Percentiles rank a stretch among this genome's conserved stretches.
Conservation (phyloP, 2,797 vertebrate genomes). For the Xenopus petersii region DNA sequence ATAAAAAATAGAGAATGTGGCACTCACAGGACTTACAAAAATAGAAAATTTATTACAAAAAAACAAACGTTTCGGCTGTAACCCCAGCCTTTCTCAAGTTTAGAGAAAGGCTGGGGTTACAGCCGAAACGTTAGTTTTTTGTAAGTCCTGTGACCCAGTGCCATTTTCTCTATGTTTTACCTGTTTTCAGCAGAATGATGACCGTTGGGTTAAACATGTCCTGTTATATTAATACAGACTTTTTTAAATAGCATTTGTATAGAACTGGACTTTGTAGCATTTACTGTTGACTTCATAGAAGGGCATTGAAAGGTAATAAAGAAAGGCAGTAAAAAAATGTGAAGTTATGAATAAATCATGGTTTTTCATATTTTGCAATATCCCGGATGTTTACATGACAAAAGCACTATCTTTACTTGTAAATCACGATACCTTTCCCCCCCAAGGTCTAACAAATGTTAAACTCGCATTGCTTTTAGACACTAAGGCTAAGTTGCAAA, state of each 20-base stretch:
- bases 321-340: slow-evolving; percentile 49
- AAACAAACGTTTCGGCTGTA: no score
- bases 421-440: background rate
- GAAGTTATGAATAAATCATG: slow-evolving; percentile 60
- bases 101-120: no score
- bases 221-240: background rate
- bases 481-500: slow-evolving; percentile 7
- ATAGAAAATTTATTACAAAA: no score
- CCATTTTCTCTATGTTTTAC: no score
- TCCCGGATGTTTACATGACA: slow-evolving; percentile 48
- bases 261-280: background rate
- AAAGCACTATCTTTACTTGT: slow-evolving; percentile 27
- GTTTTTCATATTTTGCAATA: slow-evolving; percentile 54
- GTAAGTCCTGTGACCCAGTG: no score
- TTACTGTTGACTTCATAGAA: background rate
- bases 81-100: no score
- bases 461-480: slow-evolving; percentile 5
- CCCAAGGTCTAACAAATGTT: slow-evolving; percentile 8
- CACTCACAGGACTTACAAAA: no score
- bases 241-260: background rate
- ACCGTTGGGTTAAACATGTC: no score
- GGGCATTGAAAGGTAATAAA: slow-evolving; percentile 4
- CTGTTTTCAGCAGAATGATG: no score
- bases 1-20: no score
- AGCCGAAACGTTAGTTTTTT: no score